Conservation (phyloP, 2,113 vertebrate genomes). For the Chauna torquata region DNA sequence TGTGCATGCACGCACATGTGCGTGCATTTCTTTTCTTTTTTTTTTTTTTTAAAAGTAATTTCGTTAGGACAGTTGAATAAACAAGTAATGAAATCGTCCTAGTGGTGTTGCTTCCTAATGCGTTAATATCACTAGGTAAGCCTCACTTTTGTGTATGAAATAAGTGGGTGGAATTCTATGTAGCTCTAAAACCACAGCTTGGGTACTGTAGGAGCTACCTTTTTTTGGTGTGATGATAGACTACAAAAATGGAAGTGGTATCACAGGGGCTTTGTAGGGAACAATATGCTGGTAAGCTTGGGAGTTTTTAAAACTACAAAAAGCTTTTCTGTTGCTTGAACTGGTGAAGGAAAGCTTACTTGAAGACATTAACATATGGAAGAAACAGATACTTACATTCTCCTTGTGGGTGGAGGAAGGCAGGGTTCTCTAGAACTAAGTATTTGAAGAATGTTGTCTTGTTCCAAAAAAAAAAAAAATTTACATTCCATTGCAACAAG, state of each 20-base stretch:
- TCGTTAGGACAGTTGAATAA: not conserved
- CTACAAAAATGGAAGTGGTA: not conserved
- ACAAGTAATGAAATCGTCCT: not conserved
- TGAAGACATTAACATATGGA: not conserved
- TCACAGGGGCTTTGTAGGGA: not conserved
- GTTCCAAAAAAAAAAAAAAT: not conserved
- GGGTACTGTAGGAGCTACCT: not conserved
- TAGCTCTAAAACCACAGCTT: not conserved
- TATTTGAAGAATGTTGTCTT: not conserved
- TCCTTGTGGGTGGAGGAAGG: not conserved
- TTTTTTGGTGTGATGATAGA: not conserved
- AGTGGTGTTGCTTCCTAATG: not conserved
- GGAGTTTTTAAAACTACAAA: not conserved
- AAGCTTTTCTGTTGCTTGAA: not conserved
- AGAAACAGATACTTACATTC: not conserved
- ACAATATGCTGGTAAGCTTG: not conserved
- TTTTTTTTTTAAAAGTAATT: not conserved
- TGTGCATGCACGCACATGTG: too few relatives aligned
- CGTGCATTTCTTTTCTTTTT: not conserved
- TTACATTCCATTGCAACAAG: not conserved
- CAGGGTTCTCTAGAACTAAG: not conserved
- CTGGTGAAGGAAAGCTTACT: not conserved
- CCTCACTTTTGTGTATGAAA: not conserved
- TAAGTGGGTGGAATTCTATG: not conserved
- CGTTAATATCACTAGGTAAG: not conserved